These are phyloP conservation scores for Dryobotodes eremita DNA, from an alignment of 2,888 invertebrate genomes.

Conservation along the genomic window DNA sequence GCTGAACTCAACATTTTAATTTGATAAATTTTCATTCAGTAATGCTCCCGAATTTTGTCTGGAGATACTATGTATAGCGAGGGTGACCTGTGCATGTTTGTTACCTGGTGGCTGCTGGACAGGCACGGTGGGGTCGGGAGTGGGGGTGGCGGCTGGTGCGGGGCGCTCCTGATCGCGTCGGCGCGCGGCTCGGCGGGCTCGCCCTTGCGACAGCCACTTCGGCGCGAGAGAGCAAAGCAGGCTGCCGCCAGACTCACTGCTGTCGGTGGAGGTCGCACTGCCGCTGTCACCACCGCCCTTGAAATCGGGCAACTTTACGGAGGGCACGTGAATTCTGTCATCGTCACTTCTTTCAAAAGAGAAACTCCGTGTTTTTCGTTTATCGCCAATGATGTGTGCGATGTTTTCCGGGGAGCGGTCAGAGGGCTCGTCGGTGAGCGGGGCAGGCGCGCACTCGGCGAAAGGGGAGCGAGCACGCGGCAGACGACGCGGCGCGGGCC, in stretches of 20 bases:
- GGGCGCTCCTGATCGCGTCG: constrained; percentile 70
- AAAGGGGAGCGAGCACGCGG: constrained; percentile 9
- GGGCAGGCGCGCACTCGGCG: constrained; percentile 17
- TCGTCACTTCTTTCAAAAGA: constrained; percentile 50
- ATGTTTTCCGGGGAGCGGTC: constrained; percentile 13
- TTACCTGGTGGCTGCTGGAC: constrained; percentile 52
- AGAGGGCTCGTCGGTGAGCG: constrained; percentile 23
- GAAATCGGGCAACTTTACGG: constrained; percentile 50
- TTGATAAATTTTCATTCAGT: background rate
- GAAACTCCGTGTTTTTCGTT: constrained; percentile 32
- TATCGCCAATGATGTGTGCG: constrained; percentile 18
- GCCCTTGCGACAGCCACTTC: constrained; percentile 80
- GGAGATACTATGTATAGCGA: background rate
- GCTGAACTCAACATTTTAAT: background rate
- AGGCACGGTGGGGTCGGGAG: constrained; percentile 38
- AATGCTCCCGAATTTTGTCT: too few relatives aligned
- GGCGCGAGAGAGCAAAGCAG: constrained; percentile 84
- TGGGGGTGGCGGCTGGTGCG: constrained; percentile 61
- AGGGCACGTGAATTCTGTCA: constrained; percentile 29
- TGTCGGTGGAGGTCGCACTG: constrained; percentile 76
- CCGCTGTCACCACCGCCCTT: constrained; percentile 39
- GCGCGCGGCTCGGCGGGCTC: constrained; percentile 62
- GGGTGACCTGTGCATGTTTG: background rate
- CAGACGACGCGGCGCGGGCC: constrained; percentile 9
- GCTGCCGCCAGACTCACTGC: constrained; percentile 81